Base-by-base conservation (phyloP, 2,113 vertebrate species). In the Colaptes auratus region DNA sequence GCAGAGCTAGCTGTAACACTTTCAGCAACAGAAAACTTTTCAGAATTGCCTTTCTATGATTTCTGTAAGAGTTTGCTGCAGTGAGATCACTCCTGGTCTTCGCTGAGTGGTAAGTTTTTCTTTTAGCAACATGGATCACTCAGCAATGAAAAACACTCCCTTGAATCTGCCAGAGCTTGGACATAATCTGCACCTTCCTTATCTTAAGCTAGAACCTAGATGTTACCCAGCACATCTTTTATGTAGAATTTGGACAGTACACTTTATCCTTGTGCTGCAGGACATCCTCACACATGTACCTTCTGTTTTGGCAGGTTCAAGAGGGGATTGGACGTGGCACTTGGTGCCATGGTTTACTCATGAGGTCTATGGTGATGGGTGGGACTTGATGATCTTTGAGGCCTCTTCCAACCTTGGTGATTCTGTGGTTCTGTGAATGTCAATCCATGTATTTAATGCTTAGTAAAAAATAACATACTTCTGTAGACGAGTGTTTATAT, bases 241-340 rank as follows among this genome's bases (percentile, higher is more conserved):
- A 58, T 7, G 2, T 67, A 18, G 4, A 66, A 86, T 74, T 74
- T 19, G 60, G 0, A 17, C 3, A 48, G 27, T 30, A 31, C 6
- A 3, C 5, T 82, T 82, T 70, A 67, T 67, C 23, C 15, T 31
- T 19, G 42, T 86, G 46, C 21, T 81, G 27, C 44, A 76, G 66
- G n/a, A 48, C 44, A 78, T 17, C 2, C 56, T 11, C 71, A 50
- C 5, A 48, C 2, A 12, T 0, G 0, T 21, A 71, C 23, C 28
- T 30, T 12, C 19, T 0, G 0, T 78, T 81, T 44, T n/a, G 21
- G 6, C 9, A 61, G 69, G n/a, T n/a, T n/a, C n/a, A n/a, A n/a
- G n/a, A n/a, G n/a, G n/a, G n/a, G n/a, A n/a, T n/a, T n/a, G n/a
- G n/a, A n/a, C n/a, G n/a, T n/a, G n/a, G n/a, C n/a, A n/a, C n/a